These are phyloP conservation scores for Axea sp. DNA, from an alignment of 2,888 invertebrate species.

Conservation along the genomic window DNA sequence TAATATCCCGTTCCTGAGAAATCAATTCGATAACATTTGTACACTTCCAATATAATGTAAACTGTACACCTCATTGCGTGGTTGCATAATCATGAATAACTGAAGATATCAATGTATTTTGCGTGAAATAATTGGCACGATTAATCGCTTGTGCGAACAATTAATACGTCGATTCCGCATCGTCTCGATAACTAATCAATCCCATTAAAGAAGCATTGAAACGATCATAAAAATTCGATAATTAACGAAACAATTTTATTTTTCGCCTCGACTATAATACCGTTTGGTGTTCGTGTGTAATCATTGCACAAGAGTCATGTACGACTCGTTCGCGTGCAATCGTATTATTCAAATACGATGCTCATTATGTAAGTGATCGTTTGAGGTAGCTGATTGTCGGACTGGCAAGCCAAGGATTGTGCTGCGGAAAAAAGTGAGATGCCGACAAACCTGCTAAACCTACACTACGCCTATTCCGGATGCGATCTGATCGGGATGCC, in stretches of 20 bases:
- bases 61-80: constrained; percentile 13
- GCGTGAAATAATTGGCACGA: constrained; percentile 51
- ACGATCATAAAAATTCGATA: too few species aligned
- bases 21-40: constrained; percentile 1
- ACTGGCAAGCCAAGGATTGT: constrained; percentile 23
- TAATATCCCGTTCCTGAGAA: constrained; percentile 21
- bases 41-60: constrained; percentile 21
- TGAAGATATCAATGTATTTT: constrained; percentile 6
- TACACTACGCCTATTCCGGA: constrained; percentile 72
- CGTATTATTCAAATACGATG: constrained; percentile 57
- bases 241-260: constrained; percentile 5
- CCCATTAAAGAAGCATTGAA: neutral
- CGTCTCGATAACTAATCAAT: constrained; percentile 28
- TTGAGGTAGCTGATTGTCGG: constrained; percentile 56
- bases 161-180: constrained; percentile 51
- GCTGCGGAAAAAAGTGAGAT: constrained; percentile 47
- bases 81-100: constrained; percentile 31
- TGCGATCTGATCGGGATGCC: constrained; percentile 73
- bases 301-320: constrained; percentile 44
- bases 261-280: constrained; percentile 6
- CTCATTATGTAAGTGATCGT: constrained; percentile 59
- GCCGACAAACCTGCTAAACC: constrained; percentile 58
- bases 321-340: constrained; percentile 48
- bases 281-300: constrained; percentile 17
- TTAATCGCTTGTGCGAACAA: constrained; percentile 45